Conservation (phyloP, 2,113 vertebrate genomes). For the Bubo blakistoni region DNA sequence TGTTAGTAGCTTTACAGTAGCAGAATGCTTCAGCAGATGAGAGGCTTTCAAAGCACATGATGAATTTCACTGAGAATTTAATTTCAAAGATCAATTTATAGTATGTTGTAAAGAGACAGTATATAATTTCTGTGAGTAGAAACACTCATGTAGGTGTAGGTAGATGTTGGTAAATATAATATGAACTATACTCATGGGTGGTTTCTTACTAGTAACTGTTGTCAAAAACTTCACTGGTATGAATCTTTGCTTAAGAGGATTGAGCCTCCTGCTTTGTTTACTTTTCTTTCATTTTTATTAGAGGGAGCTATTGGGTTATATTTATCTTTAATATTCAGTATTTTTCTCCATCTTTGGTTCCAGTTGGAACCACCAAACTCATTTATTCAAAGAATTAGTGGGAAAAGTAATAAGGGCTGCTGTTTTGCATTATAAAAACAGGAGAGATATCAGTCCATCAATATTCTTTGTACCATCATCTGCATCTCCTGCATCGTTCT, state of each 20-base stretch:
- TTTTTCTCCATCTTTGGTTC: neutral
- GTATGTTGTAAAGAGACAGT: neutral
- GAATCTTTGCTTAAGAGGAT: neutral
- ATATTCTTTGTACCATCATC: neutral
- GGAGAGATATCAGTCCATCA: rapidly evolving
- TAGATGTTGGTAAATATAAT: neutral
- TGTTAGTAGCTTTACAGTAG: neutral
- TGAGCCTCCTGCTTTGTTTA: neutral
- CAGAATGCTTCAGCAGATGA: neutral
- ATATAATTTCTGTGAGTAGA: neutral
- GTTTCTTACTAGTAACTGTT: neutral
- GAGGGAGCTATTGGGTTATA: neutral
- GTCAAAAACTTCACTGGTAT: neutral
- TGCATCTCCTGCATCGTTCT: neutral
- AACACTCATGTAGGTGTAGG: neutral
- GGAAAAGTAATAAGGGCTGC: neutral
- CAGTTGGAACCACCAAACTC: neutral
- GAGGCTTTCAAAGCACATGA: neutral
- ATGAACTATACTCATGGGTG: neutral
- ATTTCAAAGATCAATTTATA: neutral
- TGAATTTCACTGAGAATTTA: neutral
- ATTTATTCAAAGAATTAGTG: neutral
- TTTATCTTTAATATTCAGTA: neutral
- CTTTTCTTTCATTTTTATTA: neutral
- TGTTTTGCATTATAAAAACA: neutral